Conservation (phyloP, 2,113 vertebrate species). For the Arothron firmamentum region DNA sequence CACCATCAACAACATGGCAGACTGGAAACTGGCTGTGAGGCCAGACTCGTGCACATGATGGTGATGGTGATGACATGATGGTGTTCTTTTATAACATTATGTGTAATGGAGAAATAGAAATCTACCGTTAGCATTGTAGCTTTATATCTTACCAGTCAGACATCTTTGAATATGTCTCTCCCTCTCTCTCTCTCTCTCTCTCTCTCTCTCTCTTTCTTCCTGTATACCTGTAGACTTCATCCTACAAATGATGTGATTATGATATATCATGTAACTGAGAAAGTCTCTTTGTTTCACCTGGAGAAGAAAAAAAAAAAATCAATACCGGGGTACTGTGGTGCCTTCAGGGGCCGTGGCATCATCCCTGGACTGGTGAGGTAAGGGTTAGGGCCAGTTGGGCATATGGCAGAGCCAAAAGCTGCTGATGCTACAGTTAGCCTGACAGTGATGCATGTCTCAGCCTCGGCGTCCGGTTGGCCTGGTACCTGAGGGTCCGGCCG, state of each 20-base stretch:
- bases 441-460: slow-evolving; percentile 76
- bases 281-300: slow-evolving; percentile 79
- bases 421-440: slow-evolving; percentile 75
- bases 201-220: slow-evolving; percentile 26
- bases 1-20: too few relatives aligned
- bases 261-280: slow-evolving; percentile 80
- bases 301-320: slow-evolving; percentile 72
- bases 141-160: slow-evolving; percentile 1
- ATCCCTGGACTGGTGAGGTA: slow-evolving; percentile 59
- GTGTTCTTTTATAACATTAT: too few relatives aligned
- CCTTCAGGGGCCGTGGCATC: slow-evolving; percentile 37
- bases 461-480: slow-evolving; percentile 38
- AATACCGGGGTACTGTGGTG: slow-evolving; percentile 67
- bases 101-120: not conserved
- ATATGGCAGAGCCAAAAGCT: slow-evolving; percentile 58
- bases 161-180: too few relatives aligned
- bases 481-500: slow-evolving; percentile 67
- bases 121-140: slow-evolving; percentile 12
- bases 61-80: too few relatives aligned
- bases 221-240: slow-evolving; percentile 70
- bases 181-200: slow-evolving; percentile 10
- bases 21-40: too few relatives aligned
- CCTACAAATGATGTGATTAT: slow-evolving; percentile 85
- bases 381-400: slow-evolving; percentile 47
- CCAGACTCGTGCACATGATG: too few relatives aligned